phyloP scores from a whole-genome alignment of 2,797 vertebrate genomes.

The Echiichthys vipera region DNA sequence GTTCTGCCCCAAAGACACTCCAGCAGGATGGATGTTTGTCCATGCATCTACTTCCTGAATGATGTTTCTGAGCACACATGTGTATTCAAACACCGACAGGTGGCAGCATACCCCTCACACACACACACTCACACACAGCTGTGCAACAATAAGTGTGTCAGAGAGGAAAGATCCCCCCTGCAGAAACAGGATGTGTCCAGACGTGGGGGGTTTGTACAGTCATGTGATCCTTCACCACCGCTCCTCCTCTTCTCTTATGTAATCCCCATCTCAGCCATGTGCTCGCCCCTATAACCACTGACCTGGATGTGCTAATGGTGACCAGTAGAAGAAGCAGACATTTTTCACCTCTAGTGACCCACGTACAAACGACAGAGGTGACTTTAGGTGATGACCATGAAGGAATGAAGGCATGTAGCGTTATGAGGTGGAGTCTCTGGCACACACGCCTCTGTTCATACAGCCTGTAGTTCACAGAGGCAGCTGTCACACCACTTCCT shows the following conservation, averaged over 20 bases:
- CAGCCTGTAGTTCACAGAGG: conserved; percentile 12
- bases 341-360: not conserved
- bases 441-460: conserved; percentile 36
- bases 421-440: not conserved
- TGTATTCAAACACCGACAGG: conserved; percentile 50
- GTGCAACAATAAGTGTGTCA: conserved; percentile 55
- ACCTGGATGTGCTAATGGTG: conserved; percentile 47
- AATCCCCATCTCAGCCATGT: conserved; percentile 64
- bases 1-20: not conserved
- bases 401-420: not conserved
- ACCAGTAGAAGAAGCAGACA: conserved; percentile 6
- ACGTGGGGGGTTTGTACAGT: conserved; percentile 50
- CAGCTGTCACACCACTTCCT: conserved; percentile 60
- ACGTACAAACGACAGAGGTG: not conserved
- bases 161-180: conserved; percentile 55
- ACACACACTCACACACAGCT: conserved; percentile 16
- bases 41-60: not conserved
- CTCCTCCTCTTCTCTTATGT: conserved; percentile 71
- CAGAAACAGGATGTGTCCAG: conserved; percentile 63
- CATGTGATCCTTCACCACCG: conserved; percentile 63
- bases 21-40: not conserved
- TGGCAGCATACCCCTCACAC: conserved; percentile 50
- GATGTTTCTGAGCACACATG: not conserved
- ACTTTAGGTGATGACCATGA: not conserved
- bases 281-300: conserved; percentile 49